Evolutionary conservation across 2,113 vertebrate genomes (phyloP), one percentile per base, ranked within the genome.

Genomic region (Paedocypris sp.): DNA sequence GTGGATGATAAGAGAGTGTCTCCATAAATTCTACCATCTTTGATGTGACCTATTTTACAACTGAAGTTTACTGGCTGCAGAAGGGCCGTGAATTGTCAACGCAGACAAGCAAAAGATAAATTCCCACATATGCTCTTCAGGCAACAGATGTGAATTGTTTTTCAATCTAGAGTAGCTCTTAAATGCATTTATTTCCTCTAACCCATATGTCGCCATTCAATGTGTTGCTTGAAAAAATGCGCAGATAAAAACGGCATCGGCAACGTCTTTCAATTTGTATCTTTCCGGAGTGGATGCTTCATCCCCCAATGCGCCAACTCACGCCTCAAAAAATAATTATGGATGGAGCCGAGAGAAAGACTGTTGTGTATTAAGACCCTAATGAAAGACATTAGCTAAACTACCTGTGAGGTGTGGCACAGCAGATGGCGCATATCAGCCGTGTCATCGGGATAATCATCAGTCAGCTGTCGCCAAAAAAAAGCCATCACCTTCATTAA

Each of bases 381-480:
- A n/a, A n/a, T 48, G 19, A 13, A 49, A 5, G 48, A 38, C 18
- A 41, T 35, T 39, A 23, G 12, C 33, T 11, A 28, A 22, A 38
- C 23, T 18, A 6, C 7, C 39, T 26, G 49, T 11, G 48, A 35
- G 65, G 48, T 57, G 53, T 31, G 26, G 38, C 47, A 20, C 20
- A 69, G 31, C 67, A 64, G 56, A 59, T 69, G 67, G 60, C 25
- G 47, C 25, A 41, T 29, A 51, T 57, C 57, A 43, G 31, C 60
- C 59, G 28, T 36, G 61, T 60, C 60, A 64, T 28, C 60, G 57
- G 31, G 38, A 32, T 68, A 59, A 68, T 68, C 15, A 68, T 58
- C 60, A 59, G 23, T 64, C 60, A 68, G 52, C 52, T 64, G 60
- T 45, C 47, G 39, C 23, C 12, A 39, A 33, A 48, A 13, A n/a